Conservation (phyloP, 2,797 vertebrate species). For the Staurois parvus region DNA sequence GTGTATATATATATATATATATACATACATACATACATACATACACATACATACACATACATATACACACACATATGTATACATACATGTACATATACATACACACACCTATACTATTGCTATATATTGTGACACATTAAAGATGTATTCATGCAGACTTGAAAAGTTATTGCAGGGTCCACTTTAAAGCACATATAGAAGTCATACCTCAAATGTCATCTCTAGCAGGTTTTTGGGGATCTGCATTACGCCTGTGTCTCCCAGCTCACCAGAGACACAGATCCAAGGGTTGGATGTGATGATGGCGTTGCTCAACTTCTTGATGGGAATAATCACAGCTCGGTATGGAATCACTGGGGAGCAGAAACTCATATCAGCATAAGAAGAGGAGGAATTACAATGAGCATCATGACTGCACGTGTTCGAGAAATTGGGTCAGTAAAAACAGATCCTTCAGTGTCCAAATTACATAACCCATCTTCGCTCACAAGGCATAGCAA, state of each 20-base stretch:
- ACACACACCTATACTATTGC: too few species aligned
- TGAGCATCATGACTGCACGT: too few species aligned
- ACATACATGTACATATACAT: too few species aligned
- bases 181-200: not conserved
- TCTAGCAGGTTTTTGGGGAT: conserved; percentile 95
- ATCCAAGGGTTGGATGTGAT: conserved; percentile 96
- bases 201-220: conserved; percentile 93
- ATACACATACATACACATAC: too few species aligned
- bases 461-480: not conserved
- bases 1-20: too few species aligned
- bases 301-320: conserved; percentile 96
- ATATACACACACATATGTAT: too few species aligned
- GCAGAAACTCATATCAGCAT: not conserved
- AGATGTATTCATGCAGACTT: too few species aligned
- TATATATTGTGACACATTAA: too few species aligned
- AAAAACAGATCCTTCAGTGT: not conserved
- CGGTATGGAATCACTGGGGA: conserved; percentile 91
- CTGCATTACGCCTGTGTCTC: conserved; percentile 92
- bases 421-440: conserved; percentile 21
- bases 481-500: not conserved
- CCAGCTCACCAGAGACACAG: conserved; percentile 93
- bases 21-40: too few species aligned
- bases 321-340: conserved; percentile 94
- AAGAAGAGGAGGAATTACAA: not conserved
- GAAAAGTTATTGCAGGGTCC: too few species aligned